Conservation (phyloP, 2,888 invertebrate species). For the Troides aeacus region DNA sequence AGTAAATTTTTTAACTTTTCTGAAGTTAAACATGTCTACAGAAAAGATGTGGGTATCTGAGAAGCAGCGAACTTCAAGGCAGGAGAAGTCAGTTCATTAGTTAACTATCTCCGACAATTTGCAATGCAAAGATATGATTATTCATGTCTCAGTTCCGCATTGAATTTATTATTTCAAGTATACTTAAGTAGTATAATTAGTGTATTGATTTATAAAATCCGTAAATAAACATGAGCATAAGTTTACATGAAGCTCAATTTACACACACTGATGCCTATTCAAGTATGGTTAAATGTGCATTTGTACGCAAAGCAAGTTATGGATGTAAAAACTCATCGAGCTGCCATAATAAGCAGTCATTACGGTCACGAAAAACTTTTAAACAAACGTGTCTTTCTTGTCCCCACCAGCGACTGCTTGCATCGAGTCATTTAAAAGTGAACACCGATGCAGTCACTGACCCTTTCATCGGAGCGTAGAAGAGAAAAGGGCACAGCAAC, state of each 20-base stretch:
- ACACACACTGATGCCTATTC: neutral
- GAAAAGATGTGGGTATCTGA: no score
- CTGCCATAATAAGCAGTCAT: conserved; percentile 24
- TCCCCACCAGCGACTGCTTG: conserved; percentile 13
- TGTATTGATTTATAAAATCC: neutral
- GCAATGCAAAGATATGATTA: neutral
- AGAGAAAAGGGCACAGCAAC: conserved; percentile 16
- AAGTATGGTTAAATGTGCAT: conserved; percentile 1
- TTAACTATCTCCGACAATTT: neutral
- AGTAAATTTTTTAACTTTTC: neutral
- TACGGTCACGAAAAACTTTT: conserved; percentile 24
- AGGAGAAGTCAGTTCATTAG: neutral
- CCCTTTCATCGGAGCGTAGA: conserved; percentile 24
- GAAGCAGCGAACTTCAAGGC: neutral
- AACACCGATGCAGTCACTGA: conserved; percentile 23
- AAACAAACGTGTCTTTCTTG: conserved; percentile 26
- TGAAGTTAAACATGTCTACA: neutral
- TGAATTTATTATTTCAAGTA: neutral
- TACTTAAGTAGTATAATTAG: neutral
- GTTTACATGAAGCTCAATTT: neutral
- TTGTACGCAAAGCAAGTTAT: neutral
- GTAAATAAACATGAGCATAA: neutral
- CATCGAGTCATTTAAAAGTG: conserved; percentile 22
- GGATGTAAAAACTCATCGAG: conserved; percentile 10
- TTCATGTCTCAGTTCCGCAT: neutral